These are phyloP conservation scores for Cosmorhoe ocellata DNA, from an alignment of 2,888 invertebrate genomes.

Conservation along the genomic window DNA sequence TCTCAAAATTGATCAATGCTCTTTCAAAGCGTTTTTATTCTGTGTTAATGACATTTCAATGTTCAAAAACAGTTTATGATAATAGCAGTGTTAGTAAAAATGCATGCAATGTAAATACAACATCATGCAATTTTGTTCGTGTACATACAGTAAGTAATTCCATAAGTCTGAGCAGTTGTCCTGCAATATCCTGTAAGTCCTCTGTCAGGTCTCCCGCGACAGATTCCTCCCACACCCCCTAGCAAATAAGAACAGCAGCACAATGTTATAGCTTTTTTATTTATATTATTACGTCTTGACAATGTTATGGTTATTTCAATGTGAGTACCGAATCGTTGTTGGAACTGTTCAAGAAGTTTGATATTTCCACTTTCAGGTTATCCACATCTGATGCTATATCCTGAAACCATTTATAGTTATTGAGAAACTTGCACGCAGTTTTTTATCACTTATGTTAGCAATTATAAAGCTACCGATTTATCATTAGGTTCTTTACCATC, in stretches of 20 bases:
- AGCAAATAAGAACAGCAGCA: constrained; percentile 24
- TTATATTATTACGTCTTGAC: not conserved
- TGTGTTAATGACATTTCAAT: too few relatives aligned
- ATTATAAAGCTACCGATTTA: too few relatives aligned
- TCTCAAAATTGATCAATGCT: too few relatives aligned
- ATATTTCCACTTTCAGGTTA: constrained; percentile 65
- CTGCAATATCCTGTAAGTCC: constrained; percentile 59
- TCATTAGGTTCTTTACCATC: too few relatives aligned
- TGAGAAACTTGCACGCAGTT: too few relatives aligned
- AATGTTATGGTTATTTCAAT: not conserved
- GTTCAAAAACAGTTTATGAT: too few relatives aligned
- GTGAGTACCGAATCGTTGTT: constrained; percentile 72
- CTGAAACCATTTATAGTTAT: too few relatives aligned
- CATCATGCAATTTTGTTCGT: constrained; percentile 12
- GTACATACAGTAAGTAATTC: constrained; percentile 59
- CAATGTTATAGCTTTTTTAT: constrained; percentile 21
- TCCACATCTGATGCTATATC: constrained; percentile 68
- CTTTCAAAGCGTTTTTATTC: too few relatives aligned
- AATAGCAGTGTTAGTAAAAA: too few relatives aligned
- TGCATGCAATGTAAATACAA: not conserved
- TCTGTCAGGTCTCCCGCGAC: constrained; percentile 45
- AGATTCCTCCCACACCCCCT: constrained; percentile 68
- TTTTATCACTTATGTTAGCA: too few relatives aligned
- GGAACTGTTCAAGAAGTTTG: constrained; percentile 63
- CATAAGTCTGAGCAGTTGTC: constrained; percentile 55